These are phyloP conservation scores for Megalops atlanticus DNA, from an alignment of 2,113 vertebrate species.

Conservation along the genomic window DNA sequence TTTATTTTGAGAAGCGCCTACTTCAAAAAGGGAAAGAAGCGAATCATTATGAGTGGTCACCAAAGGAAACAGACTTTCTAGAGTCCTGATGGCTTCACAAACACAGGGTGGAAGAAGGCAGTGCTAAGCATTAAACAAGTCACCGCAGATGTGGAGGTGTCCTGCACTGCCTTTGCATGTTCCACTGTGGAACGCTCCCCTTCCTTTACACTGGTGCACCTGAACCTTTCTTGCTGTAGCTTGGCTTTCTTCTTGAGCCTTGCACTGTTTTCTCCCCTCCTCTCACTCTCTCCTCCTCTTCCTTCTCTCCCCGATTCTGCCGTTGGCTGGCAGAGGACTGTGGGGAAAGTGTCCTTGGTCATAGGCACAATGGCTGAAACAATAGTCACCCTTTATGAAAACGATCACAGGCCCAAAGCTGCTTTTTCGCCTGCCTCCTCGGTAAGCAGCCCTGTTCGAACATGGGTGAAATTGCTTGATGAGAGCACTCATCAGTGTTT, in stretches of 20 bases:
- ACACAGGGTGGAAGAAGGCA: background rate
- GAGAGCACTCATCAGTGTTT: no score
- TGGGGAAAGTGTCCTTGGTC: slow-evolving; percentile 87
- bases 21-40: background rate
- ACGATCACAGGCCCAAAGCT: slow-evolving; percentile 88
- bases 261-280: background rate
- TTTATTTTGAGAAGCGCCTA: slow-evolving; percentile 8
- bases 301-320: slow-evolving; percentile 36
- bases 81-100: background rate
- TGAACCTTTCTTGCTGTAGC: background rate
- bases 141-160: background rate
- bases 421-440: slow-evolving; percentile 61
- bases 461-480: background rate
- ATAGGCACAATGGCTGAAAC: slow-evolving; percentile 91
- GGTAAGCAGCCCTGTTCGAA: slow-evolving; percentile 78
- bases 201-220: background rate
- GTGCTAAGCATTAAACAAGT: no score
- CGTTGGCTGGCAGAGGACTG: slow-evolving; percentile 79
- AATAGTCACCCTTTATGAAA: slow-evolving; percentile 92
- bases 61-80: background rate
- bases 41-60: background rate
- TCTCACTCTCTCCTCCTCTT: background rate
- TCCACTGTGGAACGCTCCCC: background rate
- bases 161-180: background rate
- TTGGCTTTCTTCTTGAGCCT: background rate